Conservation (phyloP, 2,888 invertebrate species). For the Dendrolimus pini region DNA sequence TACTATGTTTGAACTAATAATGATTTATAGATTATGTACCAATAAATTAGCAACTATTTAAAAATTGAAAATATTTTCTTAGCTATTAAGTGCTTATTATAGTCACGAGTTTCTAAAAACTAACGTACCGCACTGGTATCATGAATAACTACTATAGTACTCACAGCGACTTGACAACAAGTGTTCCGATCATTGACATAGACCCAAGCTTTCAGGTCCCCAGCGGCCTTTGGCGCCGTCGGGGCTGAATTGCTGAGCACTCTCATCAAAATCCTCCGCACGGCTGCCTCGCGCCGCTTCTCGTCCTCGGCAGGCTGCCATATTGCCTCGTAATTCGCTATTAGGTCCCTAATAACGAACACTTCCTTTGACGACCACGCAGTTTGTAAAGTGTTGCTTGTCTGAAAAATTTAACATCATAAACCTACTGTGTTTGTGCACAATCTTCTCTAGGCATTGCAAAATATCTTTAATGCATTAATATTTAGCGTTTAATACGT, state of each 20-base stretch:
- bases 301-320: conserved; percentile 88
- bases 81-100: too few relatives aligned
- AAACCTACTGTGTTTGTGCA: too few relatives aligned
- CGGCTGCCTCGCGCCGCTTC: conserved; percentile 83
- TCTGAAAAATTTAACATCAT: conserved; percentile 24
- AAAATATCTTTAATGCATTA: too few relatives aligned
- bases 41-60: too few relatives aligned
- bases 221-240: conserved; percentile 80
- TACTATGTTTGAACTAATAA: too few relatives aligned
- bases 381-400: conserved; percentile 61
- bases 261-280: conserved; percentile 83
- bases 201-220: conserved; percentile 89
- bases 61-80: too few relatives aligned
- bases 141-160: conserved; percentile 15
- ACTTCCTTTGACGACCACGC: conserved; percentile 82
- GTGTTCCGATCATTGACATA: conserved; percentile 79
- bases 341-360: conserved; percentile 86
- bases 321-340: conserved; percentile 83
- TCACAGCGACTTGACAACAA: conserved; percentile 78
- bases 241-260: conserved; percentile 79
- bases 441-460: too few relatives aligned
- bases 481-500: too few relatives aligned
- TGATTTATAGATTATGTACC: too few relatives aligned
- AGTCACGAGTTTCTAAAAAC: too few relatives aligned
- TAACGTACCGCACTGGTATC: too few relatives aligned